Conservation (phyloP, 2,888 invertebrate species). For the Apeira syringaria region DNA sequence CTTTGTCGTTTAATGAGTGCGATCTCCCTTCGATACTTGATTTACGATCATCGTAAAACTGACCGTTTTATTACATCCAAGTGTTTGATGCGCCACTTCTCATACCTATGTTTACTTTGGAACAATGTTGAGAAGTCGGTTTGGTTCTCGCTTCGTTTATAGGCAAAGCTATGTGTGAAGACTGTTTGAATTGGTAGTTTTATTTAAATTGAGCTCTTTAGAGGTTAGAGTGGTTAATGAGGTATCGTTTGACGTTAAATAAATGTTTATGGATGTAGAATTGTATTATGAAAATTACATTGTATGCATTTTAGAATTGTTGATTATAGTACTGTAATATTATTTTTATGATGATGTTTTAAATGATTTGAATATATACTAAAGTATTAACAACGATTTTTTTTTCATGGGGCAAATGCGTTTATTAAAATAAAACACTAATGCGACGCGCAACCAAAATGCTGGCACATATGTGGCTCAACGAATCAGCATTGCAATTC, state of each 20-base stretch:
- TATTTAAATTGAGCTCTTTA: constrained; percentile 11
- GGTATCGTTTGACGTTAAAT: constrained; percentile 4
- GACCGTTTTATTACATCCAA: constrained; percentile 63
- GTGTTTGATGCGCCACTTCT: constrained; percentile 47
- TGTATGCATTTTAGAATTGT: too few relatives aligned
- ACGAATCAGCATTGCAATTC: too few relatives aligned
- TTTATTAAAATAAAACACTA: too few relatives aligned
- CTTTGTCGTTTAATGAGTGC: constrained; percentile 27
- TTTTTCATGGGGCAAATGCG: too few relatives aligned
- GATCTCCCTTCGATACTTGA: constrained; percentile 65
- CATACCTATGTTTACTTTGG: constrained; percentile 45
- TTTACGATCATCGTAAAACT: constrained; percentile 69
- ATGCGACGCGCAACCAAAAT: too few relatives aligned
- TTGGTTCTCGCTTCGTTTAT: constrained; percentile 26
- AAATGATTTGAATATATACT: too few relatives aligned
- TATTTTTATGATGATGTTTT: too few relatives aligned
- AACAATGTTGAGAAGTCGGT: constrained; percentile 40
- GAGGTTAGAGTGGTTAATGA: constrained; percentile 13
- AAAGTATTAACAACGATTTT: too few relatives aligned
- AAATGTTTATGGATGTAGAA: too few relatives aligned
- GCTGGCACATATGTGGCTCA: too few relatives aligned
- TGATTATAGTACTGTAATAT: too few relatives aligned
- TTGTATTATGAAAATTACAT: too few relatives aligned
- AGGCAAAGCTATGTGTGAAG: constrained; percentile 32
- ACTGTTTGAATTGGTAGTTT: constrained; percentile 15